Conservation (phyloP, 1,140 invertebrate genomes). For the Platyscapa corneri region DNA sequence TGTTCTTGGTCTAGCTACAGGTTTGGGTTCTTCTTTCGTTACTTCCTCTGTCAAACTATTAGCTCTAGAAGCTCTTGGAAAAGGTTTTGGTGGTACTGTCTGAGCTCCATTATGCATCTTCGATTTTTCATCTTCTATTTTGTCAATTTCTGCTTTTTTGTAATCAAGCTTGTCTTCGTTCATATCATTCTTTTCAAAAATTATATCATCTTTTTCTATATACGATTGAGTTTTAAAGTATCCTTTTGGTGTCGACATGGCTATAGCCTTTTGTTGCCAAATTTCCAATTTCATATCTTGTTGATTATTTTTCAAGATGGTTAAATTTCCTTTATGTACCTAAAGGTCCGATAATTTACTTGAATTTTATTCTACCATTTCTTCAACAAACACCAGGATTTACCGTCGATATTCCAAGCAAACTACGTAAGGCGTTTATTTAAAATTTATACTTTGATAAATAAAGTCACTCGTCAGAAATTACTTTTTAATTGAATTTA, state of each 20-base stretch:
- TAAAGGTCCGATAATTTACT: constrained; percentile 62
- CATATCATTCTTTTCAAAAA: constrained; percentile 59
- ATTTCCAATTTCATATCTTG: constrained; percentile 67
- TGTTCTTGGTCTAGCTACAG: constrained; percentile 83
- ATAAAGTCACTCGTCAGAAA: constrained; percentile 20
- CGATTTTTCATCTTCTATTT: constrained; percentile 64
- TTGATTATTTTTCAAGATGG: constrained; percentile 69
- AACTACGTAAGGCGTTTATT: constrained; percentile 24
- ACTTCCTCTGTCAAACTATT: constrained; percentile 77
- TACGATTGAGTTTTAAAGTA: constrained; percentile 62
- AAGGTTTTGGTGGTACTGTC: constrained; percentile 81
- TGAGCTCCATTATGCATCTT: constrained; percentile 69
- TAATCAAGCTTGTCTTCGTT: constrained; percentile 55
- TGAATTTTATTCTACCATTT: constrained; percentile 35
- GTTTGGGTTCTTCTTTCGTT: constrained; percentile 77
- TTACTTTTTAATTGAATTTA: neutral
- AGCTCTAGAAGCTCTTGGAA: constrained; percentile 81
- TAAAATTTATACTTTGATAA: constrained; percentile 6
- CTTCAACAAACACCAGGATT: constrained; percentile 16
- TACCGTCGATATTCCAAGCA: constrained; percentile 31
- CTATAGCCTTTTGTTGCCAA: constrained; percentile 63
- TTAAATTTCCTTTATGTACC: constrained; percentile 74
- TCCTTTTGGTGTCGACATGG: constrained; percentile 66
- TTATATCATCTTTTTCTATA: constrained; percentile 62
- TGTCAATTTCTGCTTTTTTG: constrained; percentile 61